These are phyloP conservation scores for Bothrops jararaca DNA, from an alignment of 2,113 vertebrate species.

Conservation along the genomic window DNA sequence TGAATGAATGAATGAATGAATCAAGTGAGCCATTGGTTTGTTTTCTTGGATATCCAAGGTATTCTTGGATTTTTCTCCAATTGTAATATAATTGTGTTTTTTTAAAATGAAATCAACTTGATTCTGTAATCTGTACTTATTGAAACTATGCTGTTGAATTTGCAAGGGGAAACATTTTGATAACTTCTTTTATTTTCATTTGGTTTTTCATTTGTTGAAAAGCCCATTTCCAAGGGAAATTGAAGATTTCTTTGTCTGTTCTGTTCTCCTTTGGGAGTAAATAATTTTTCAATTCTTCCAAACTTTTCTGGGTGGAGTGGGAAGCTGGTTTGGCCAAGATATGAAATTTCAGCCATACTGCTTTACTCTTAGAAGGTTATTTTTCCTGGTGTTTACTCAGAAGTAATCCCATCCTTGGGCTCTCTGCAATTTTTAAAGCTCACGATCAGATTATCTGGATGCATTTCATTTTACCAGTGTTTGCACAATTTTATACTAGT, in stretches of 20 bases:
- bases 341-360: background rate
- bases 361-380: background rate
- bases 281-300: background rate
- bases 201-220: background rate
- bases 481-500: background rate
- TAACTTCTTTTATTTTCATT: background rate
- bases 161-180: background rate
- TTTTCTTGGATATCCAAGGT: background rate
- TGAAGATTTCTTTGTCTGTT: background rate
- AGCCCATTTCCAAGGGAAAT: background rate
- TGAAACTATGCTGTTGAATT: background rate
- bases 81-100: background rate
- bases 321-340: background rate
- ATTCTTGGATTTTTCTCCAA: background rate
- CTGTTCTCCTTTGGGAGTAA: background rate
- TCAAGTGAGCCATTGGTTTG: background rate
- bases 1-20: background rate
- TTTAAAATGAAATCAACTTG: background rate
- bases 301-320: background rate
- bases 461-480: background rate
- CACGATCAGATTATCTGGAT: background rate
- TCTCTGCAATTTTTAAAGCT: background rate
- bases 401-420: background rate
- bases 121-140: background rate
- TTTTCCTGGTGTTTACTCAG: background rate